A percentile compares a stretch with the other conserved stretches of the same genome.
phyloP scores from a whole-genome alignment of 2,113 vertebrate genomes.

The rabbit (Oryctolagus cuniculus) region DNA sequence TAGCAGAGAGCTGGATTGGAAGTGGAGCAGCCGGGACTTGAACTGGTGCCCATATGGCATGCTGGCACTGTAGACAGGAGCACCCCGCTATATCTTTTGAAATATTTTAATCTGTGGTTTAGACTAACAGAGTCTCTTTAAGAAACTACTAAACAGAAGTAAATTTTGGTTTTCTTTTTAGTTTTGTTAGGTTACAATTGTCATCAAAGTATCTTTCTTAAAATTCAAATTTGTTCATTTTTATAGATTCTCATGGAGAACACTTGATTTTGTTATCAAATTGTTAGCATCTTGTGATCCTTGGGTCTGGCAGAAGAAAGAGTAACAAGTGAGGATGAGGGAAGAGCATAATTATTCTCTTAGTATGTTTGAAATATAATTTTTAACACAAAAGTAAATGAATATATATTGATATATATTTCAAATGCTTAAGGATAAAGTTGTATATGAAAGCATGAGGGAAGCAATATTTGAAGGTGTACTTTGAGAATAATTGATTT shows the following conservation, averaged over 20 bases:
- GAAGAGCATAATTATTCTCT: conserved; percentile 22
- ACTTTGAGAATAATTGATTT: conserved; percentile 72
- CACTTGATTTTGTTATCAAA: conserved; percentile 11
- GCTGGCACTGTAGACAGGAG: too few species aligned
- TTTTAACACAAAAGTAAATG: not conserved
- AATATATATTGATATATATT: not conserved
- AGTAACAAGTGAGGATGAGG: conserved; percentile 34
- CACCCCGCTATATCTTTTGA: not conserved
- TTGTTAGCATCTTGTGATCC: not conserved
- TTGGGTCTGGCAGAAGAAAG: conserved; percentile 21
- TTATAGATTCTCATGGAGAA: conserved; percentile 32
- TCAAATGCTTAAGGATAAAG: conserved; percentile 32
- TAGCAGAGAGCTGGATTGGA: too few species aligned
- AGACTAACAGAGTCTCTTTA: not conserved
- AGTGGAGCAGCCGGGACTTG: too few species aligned
- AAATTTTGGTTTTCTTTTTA: conserved; percentile 38
- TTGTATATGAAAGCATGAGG: not conserved
- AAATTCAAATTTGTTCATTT: conserved; percentile 26
- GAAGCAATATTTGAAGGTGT: conserved; percentile 28
- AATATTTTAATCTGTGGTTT: conserved; percentile 32
- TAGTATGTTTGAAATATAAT: not conserved
- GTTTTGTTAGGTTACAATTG: conserved; percentile 48
- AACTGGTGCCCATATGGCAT: too few species aligned
- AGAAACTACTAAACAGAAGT: conserved; percentile 48
- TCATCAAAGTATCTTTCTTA: conserved; percentile 34